Evolutionary conservation across 2,113 vertebrate species (phyloP).

Genomic region (Hylia prasina): DNA sequence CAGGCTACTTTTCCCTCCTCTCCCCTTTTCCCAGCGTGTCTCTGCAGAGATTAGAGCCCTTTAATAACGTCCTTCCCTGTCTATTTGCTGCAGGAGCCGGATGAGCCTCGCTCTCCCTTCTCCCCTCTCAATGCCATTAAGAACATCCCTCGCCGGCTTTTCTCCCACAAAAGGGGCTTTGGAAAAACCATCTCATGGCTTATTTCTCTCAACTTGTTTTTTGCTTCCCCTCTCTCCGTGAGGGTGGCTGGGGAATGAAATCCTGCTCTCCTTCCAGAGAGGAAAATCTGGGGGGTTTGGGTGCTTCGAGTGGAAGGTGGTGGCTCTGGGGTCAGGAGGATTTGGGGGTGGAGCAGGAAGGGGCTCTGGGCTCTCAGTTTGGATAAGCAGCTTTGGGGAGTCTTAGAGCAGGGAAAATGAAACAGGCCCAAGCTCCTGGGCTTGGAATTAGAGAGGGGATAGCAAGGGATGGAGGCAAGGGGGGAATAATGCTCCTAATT

Average conservation of each 20-base stretch:
- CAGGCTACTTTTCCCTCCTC: neutral
- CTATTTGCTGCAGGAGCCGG: neutral
- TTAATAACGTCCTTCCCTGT: neutral
- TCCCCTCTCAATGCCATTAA: neutral
- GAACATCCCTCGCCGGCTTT: neutral
- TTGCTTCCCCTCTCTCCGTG: neutral
- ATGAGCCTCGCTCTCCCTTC: neutral
- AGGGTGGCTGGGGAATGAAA: neutral
- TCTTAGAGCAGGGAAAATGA: neutral
- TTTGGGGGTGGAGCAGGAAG: slow-evolving; percentile 11
- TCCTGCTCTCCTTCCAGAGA: neutral
- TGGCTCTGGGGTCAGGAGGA: neutral
- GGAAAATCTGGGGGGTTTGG: neutral
- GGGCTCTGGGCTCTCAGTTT: neutral
- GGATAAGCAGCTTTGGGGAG: slow-evolving; percentile 11
- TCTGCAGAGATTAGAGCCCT: neutral
- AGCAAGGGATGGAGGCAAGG: neutral
- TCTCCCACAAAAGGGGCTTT: neutral
- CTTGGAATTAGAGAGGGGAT: neutral
- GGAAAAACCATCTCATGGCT: slow-evolving; percentile 11
- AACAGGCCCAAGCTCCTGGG: neutral
- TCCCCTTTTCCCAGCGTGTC: neutral
- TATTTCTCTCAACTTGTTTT: slow-evolving; percentile 31
- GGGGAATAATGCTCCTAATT: neutral
- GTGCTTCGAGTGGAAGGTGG: neutral